These are phyloP conservation scores for Leptodactylus fuscus DNA, from an alignment of 2,113 vertebrate genomes.

Conservation along the genomic window DNA sequence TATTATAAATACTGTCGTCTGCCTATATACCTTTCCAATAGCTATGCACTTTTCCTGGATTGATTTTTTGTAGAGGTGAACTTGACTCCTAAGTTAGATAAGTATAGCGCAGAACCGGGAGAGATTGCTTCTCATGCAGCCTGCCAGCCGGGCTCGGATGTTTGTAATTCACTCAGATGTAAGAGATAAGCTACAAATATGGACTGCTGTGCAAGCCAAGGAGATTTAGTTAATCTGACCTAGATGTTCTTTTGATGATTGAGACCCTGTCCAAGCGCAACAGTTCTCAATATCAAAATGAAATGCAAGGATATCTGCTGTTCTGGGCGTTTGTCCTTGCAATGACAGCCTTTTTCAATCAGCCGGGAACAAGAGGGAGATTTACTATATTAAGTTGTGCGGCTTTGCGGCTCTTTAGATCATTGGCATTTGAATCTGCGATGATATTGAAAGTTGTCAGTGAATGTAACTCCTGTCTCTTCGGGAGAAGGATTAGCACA, in stretches of 20 bases:
- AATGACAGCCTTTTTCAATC: slow-evolving; percentile 74
- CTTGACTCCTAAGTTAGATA: slow-evolving; percentile 54
- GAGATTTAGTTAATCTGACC: slow-evolving; percentile 87
- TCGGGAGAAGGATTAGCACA: slow-evolving; percentile 87
- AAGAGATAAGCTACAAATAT: slow-evolving; percentile 77
- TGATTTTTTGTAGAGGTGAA: slow-evolving; percentile 42
- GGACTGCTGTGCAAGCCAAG: slow-evolving; percentile 72
- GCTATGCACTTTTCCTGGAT: background rate
- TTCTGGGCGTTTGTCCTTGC: slow-evolving; percentile 73
- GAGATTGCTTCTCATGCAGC: slow-evolving; percentile 29
- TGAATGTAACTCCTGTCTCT: slow-evolving; percentile 76
- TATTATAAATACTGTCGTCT: background rate
- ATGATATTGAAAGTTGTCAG: slow-evolving; percentile 78
- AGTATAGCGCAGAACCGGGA: slow-evolving; percentile 23
- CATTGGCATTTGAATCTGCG: slow-evolving; percentile 74
- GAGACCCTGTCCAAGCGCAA: slow-evolving; percentile 75
- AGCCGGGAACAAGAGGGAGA: slow-evolving; percentile 74
- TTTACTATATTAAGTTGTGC: slow-evolving; percentile 77
- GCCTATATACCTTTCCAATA: background rate
- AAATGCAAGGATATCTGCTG: slow-evolving; percentile 69
- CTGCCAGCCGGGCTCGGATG: slow-evolving; percentile 64
- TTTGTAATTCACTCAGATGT: slow-evolving; percentile 77
- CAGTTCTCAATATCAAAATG: slow-evolving; percentile 81
- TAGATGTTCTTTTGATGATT: slow-evolving; percentile 88
- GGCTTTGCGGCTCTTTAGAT: slow-evolving; percentile 78